These are phyloP conservation scores for Osmerus mordax DNA, from an alignment of 2,113 vertebrate species.

Conservation along the genomic window DNA sequence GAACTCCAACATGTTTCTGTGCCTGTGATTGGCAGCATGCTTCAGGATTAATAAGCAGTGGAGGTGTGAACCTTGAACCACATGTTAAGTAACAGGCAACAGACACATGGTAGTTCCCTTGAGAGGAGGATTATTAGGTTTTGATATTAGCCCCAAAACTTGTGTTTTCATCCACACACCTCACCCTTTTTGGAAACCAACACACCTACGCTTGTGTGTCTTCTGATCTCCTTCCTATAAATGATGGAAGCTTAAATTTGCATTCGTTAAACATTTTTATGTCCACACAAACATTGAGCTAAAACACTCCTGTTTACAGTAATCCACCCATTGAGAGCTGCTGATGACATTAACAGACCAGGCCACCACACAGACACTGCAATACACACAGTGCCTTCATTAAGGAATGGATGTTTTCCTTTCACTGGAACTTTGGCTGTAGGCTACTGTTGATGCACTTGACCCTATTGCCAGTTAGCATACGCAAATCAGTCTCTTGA, in stretches of 20 bases:
- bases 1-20: too few species aligned
- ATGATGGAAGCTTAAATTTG: too few species aligned
- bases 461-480: too few species aligned
- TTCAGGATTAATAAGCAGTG: conserved; percentile 49
- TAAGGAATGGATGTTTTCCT: conserved; percentile 9
- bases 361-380: conserved; percentile 44
- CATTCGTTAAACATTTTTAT: too few species aligned
- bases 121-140: conserved; percentile 48
- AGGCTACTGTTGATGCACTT: too few species aligned
- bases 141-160: conserved; percentile 51
- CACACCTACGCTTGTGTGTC: conserved; percentile 19
- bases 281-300: too few species aligned
- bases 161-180: too few species aligned
- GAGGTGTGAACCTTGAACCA: conserved; percentile 58
- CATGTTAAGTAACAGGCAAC: conserved; percentile 58
- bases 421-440: not conserved
- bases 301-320: too few species aligned
- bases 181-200: too few species aligned
- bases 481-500: too few species aligned
- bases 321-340: too few species aligned
- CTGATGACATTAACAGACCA: not conserved
- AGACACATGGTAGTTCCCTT: conserved; percentile 44
- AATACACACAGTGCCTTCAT: conserved; percentile 18
- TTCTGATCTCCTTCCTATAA: not conserved
- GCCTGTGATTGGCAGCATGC: conserved; percentile 44